These are phyloP conservation scores for Ataeniobius toweri DNA, from an alignment of 2,797 vertebrate genomes.

Conservation along the genomic window DNA sequence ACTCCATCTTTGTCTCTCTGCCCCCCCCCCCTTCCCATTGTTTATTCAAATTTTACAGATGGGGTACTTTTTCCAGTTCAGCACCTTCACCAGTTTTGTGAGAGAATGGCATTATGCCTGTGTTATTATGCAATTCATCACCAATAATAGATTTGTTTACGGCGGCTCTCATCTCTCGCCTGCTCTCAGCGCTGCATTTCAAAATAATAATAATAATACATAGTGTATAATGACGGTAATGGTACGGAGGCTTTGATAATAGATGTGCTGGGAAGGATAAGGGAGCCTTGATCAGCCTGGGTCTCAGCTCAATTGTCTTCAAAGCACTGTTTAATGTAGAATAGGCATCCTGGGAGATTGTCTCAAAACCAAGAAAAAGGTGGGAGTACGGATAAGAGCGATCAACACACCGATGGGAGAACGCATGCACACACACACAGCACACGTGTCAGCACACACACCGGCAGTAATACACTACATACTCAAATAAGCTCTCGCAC, in stretches of 20 bases:
- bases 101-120: constrained; percentile 86
- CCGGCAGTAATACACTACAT: constrained; percentile 54
- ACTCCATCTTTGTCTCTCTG: constrained; percentile 70
- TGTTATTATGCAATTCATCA: constrained; percentile 90
- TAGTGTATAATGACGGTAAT: constrained; percentile 84
- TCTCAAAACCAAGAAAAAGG: constrained; percentile 78
- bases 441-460: constrained; percentile 24
- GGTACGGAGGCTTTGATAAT: constrained; percentile 81
- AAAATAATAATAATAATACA: constrained; percentile 87
- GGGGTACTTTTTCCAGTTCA: constrained; percentile 87
- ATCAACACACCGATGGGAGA: constrained; percentile 70
- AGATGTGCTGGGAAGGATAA: constrained; percentile 80
- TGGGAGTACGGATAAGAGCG: constrained; percentile 78
- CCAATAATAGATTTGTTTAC: constrained; percentile 90
- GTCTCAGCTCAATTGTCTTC: constrained; percentile 82
- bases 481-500: constrained; percentile 74
- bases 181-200: constrained; percentile 82
- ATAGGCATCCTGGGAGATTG: constrained; percentile 77
- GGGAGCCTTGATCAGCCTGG: constrained; percentile 79
- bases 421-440: constrained; percentile 24
- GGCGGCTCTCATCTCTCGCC: constrained; percentile 77
- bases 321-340: constrained; percentile 83
- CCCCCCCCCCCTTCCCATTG: constrained; percentile 72
- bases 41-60: constrained; percentile 88
- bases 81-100: constrained; percentile 85